A percentile compares a stretch with the other conserved stretches of the same genome.
phyloP scores from a whole-genome alignment of 2,113 vertebrate species.

The Tiliqua scincoides region DNA sequence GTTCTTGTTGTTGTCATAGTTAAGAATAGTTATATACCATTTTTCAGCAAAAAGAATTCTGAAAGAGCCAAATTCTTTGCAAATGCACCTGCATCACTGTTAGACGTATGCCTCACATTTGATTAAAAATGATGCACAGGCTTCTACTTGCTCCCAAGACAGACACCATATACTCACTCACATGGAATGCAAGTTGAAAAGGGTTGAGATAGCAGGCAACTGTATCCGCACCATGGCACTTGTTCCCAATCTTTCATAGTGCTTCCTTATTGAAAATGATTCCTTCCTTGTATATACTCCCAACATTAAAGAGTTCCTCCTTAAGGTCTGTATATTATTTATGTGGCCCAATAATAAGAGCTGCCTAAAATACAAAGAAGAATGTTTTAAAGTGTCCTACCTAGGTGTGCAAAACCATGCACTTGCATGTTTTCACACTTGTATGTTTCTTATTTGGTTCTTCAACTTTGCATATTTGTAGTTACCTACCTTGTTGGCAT shows the following conservation, averaged over 20 bases:
- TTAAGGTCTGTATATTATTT: constrained; percentile 1
- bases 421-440: constrained; percentile 10
- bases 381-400: not conserved
- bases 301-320: not conserved
- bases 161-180: not conserved
- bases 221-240: not conserved
- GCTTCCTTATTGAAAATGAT: not conserved
- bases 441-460: not conserved
- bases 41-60: no score
- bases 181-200: not conserved
- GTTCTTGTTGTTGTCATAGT: no score
- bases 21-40: no score
- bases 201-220: not conserved
- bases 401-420: not conserved
- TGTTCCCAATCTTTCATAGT: not conserved
- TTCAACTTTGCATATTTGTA: not conserved
- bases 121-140: not conserved
- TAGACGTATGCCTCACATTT: no score
- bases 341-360: constrained; percentile 3
- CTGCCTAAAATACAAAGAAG: not conserved
- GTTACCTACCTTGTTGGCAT: no score
- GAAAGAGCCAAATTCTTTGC: no score
- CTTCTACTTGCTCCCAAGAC: not conserved
- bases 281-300: not conserved
- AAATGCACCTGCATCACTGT: no score